These are phyloP conservation scores for Pseudochaenichthys georgianus DNA, from an alignment of 2,797 vertebrate genomes.

Conservation along the genomic window DNA sequence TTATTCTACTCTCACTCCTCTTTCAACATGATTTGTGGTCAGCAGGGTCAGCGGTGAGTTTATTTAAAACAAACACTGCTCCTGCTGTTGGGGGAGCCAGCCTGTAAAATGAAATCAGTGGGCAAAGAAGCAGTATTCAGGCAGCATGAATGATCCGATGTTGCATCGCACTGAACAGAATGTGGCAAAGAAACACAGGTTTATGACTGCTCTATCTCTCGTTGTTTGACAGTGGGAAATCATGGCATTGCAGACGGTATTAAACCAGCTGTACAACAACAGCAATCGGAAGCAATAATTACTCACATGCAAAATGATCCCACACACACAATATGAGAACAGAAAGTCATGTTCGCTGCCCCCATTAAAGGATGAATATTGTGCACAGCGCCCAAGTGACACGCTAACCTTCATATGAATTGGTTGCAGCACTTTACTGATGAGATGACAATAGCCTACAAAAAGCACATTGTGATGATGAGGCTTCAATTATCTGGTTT, in stretches of 20 bases:
- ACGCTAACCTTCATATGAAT: constrained; percentile 56
- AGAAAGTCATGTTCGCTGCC: constrained; percentile 45
- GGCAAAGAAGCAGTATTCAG: constrained; percentile 55
- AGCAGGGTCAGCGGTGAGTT: constrained; percentile 74
- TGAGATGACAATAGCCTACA: constrained; percentile 65
- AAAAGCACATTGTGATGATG: constrained; percentile 54
- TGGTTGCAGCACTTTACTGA: constrained; percentile 64
- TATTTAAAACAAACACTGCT: constrained; percentile 81
- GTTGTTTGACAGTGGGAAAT: constrained; percentile 38
- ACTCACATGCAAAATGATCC: constrained; percentile 38
- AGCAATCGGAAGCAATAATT: constrained; percentile 33
- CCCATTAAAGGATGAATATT: constrained; percentile 48
- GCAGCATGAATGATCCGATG: constrained; percentile 56
- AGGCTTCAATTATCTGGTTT: constrained; percentile 64
- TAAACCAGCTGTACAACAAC: constrained; percentile 29
- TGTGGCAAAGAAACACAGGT: constrained; percentile 41
- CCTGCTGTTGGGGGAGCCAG: constrained; percentile 54
- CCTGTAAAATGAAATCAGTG: constrained; percentile 65
- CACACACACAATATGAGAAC: constrained; percentile 38
- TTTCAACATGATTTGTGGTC: constrained; percentile 83
- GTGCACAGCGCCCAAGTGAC: constrained; percentile 48
- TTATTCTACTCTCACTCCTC: constrained; percentile 69
- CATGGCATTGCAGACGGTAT: constrained; percentile 16
- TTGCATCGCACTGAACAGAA: constrained; percentile 61
- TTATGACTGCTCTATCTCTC: constrained; percentile 26